These are phyloP conservation scores for Spondyliosoma cantharus DNA, from an alignment of 2,797 vertebrate genomes.

Conservation along the genomic window DNA sequence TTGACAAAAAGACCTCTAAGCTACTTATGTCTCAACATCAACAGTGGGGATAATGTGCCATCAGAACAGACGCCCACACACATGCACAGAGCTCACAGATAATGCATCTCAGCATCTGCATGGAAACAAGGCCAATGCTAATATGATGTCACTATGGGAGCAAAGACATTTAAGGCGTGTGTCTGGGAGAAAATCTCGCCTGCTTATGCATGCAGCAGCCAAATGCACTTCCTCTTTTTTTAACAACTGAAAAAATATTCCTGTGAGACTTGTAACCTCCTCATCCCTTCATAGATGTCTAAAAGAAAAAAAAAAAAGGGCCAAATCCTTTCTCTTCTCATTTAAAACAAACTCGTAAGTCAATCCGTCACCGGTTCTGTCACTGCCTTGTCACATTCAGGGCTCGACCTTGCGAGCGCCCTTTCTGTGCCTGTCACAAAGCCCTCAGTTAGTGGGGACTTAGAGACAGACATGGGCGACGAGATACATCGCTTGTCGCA, in stretches of 20 bases:
- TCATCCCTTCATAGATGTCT: slow-evolving; percentile 54
- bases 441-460: slow-evolving; percentile 61
- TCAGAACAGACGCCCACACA: slow-evolving; percentile 44
- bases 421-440: slow-evolving; percentile 72
- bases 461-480: slow-evolving; percentile 52
- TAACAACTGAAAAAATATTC: slow-evolving; percentile 48
- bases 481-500: slow-evolving; percentile 53
- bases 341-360: slow-evolving; percentile 74
- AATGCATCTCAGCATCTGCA: slow-evolving; percentile 60
- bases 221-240: slow-evolving; percentile 48
- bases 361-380: slow-evolving; percentile 67
- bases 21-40: slow-evolving; percentile 68
- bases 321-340: slow-evolving; percentile 59
- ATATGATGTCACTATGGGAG: slow-evolving; percentile 67
- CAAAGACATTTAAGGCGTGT: slow-evolving; percentile 63
- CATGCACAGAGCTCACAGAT: neutral
- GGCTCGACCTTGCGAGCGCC: slow-evolving; percentile 53
- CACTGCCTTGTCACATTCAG: slow-evolving; percentile 63
- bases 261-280: slow-evolving; percentile 52
- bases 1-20: slow-evolving; percentile 73
- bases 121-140: slow-evolving; percentile 72
- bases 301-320: slow-evolving; percentile 35
- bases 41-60: slow-evolving; percentile 61
- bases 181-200: slow-evolving; percentile 58
- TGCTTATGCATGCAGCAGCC: slow-evolving; percentile 66